Evolutionary conservation across 2,888 invertebrate genomes (phyloP), one percentile per base, ranked within the genome.

Genomic region (Xiphydria camelus): DNA sequence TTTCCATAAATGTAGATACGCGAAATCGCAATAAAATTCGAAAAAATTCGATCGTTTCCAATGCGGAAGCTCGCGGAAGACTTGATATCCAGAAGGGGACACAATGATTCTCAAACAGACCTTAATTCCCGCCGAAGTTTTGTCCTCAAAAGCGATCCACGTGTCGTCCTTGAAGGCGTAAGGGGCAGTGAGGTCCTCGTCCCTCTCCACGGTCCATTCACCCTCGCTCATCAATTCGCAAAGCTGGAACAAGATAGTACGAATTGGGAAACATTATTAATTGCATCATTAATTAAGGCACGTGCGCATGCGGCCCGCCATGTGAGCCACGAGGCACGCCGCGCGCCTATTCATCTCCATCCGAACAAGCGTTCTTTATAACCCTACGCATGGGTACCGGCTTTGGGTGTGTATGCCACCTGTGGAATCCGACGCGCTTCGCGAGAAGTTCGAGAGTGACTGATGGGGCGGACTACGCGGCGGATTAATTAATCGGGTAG

Each of bases 101-200:
- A 20, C 20, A 32, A 25, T 25, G 5, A 33, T 19, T 25, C 19
- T 22, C 12, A 36, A 36, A 21, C 26, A 14, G 5, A 79, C 80
- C 78, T 89, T 89, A 55, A 89, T 88, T 61, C 86, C 84, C 12
- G 86, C 80, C 34, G 87, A 87, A 12, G 83, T 84, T 1, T 83
- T 76, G 66, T 89, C 89, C 63, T 89, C 89, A 65, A 88, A 89
- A 3, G 88, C 84, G 38, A 89, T 81, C 89, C 89, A 89, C 10
- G 83, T 82, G 36, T 79, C 79, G 64, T 84, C 81, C 65, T 84
- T 85, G 70, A 86, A 89, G 61, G 88, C 86, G 64, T 88, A 88
- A 56, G 88, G 87, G 46, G 86, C 88, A 0, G 89, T 86, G 50
- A 88, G 76, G 74, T 89, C 89, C 66, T 88, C 87, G 57, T 89